Conservation (phyloP, 2,888 invertebrate genomes). For the Deladenus siricidicola region DNA sequence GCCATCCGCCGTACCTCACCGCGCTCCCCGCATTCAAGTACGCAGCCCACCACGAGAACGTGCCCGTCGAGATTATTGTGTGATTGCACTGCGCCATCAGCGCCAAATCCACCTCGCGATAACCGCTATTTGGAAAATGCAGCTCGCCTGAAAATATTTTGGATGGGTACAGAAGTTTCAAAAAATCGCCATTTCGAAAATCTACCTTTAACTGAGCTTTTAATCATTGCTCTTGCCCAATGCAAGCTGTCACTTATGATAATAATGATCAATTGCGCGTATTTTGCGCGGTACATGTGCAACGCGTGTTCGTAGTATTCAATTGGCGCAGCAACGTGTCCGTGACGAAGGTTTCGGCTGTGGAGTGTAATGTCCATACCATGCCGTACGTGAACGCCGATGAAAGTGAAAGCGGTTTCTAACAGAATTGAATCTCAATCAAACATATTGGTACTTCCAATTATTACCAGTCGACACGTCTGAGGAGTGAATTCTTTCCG, state of each 20-base stretch:
- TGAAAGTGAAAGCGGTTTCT: conserved; percentile 25
- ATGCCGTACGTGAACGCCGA: conserved; percentile 55
- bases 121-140: conserved; percentile 18
- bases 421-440: conserved; percentile 1
- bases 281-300: not conserved
- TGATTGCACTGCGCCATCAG: conserved; percentile 52
- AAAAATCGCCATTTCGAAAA: too few relatives aligned
- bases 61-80: conserved; percentile 54
- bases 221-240: conserved; percentile 53
- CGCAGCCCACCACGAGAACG: conserved; percentile 56
- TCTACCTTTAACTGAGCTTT: too few relatives aligned
- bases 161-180: too few relatives aligned
- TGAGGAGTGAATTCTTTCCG: not conserved
- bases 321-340: conserved; percentile 53
- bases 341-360: conserved; percentile 41
- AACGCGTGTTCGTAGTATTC: conserved; percentile 52
- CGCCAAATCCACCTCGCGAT: conserved; percentile 54
- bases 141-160: conserved; percentile 24
- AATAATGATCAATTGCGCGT: conserved; percentile 50
- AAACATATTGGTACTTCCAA: too few relatives aligned
- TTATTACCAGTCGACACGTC: not conserved
- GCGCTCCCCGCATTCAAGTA: conserved; percentile 53
- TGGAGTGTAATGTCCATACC: conserved; percentile 54
- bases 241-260: conserved; percentile 54
- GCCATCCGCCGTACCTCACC: conserved; percentile 54